Conservation (phyloP, 2,888 invertebrate species). For the Dione juno region DNA sequence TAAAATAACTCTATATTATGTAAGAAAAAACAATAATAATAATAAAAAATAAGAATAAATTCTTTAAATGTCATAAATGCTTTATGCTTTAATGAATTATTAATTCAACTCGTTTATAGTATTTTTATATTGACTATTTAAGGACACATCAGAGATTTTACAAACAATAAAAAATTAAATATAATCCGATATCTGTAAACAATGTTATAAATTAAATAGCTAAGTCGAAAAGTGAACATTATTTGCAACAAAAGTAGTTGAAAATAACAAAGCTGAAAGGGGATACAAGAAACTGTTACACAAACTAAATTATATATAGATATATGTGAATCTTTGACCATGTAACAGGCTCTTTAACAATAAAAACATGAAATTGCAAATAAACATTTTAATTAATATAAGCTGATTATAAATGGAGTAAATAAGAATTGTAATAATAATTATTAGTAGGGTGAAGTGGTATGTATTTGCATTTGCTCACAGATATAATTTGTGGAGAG, state of each 20-base stretch:
- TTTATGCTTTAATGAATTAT: no score
- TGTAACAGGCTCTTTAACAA: slow-evolving; percentile 17
- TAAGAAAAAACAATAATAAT: no score
- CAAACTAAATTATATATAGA: neutral
- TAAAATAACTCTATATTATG: no score
- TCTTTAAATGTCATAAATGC: no score
- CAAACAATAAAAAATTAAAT: neutral
- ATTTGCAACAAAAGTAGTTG: slow-evolving; percentile 35
- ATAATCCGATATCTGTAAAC: slow-evolving; percentile 16
- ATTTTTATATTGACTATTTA: no score
- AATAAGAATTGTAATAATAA: slow-evolving; percentile 42
- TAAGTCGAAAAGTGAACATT: slow-evolving; percentile 24
- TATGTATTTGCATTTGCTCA: slow-evolving; percentile 65
- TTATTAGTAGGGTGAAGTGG: slow-evolving; percentile 55
- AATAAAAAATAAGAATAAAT: no score
- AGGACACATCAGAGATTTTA: neutral
- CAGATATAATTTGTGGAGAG: slow-evolving; percentile 75
- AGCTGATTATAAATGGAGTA: slow-evolving; percentile 41
- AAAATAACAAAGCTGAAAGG: slow-evolving; percentile 22
- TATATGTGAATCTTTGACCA: neutral
- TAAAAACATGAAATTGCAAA: slow-evolving; percentile 30
- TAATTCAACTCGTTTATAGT: no score
- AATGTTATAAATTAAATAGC: slow-evolving; percentile 18
- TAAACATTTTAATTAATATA: slow-evolving; percentile 34
- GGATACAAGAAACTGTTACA: slow-evolving; percentile 28